These are phyloP conservation scores for Astreopora myriophthalma DNA, from an alignment of 64 coral and sea anemone genomes.

Conservation along the genomic window DNA sequence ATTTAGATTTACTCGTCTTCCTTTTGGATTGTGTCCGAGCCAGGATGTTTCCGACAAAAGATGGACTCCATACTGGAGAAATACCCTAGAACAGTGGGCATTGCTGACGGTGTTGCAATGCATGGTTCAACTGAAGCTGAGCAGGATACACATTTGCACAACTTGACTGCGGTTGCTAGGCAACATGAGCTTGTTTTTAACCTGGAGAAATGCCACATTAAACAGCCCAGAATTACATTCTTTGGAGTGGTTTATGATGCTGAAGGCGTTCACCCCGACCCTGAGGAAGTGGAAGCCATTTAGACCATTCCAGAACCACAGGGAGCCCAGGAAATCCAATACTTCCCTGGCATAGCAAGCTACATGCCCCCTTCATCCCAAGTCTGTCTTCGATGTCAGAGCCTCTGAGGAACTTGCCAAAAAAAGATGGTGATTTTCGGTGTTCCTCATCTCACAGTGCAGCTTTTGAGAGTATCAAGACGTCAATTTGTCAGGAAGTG, in stretches of 20 bases:
- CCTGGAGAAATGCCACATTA: too few species aligned
- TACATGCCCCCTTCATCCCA: neutral
- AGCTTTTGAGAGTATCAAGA: constrained; percentile 56
- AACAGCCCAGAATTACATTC: too few species aligned
- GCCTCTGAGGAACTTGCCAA: neutral
- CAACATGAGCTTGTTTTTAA: too few species aligned
- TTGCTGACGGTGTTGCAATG: too few species aligned
- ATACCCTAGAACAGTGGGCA: too few species aligned
- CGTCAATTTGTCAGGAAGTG: neutral
- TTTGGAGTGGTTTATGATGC: constrained; percentile 1
- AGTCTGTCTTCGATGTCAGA: neutral
- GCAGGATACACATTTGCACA: too few species aligned
- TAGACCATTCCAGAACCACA: neutral
- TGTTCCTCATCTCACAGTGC: constrained; percentile 6
- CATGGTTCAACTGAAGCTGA: too few species aligned
- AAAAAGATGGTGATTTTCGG: constrained; percentile 5
- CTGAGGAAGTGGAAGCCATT: neutral
- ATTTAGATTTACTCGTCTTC: too few species aligned
- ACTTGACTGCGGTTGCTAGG: too few species aligned
- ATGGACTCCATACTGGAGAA: too few species aligned
- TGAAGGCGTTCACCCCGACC: constrained; percentile 22
- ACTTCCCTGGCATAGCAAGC: neutral
- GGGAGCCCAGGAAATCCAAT: neutral
- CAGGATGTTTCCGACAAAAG: too few species aligned
- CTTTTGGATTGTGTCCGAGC: too few species aligned